Percentiles rank a stretch among this genome's conserved stretches.
phyloP scores from a whole-genome alignment of 2,113 vertebrate genomes.

The Phodopus roborovskii region DNA sequence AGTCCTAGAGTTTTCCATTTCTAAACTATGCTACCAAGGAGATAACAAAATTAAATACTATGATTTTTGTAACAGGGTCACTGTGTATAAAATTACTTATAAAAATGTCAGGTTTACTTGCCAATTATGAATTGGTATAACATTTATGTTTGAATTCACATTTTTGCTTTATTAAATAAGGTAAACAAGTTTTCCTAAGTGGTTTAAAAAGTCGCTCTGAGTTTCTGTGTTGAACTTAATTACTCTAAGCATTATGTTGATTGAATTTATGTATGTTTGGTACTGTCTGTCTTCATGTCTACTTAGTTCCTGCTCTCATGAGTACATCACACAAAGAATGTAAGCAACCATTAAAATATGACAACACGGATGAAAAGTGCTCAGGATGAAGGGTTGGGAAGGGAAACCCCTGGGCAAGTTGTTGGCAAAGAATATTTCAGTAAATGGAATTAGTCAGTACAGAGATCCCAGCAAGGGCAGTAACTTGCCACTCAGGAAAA shows the following conservation, averaged over 20 bases:
- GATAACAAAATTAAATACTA: constrained; percentile 36
- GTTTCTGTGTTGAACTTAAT: neutral
- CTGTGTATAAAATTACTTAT: constrained; percentile 8
- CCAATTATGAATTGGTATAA: constrained; percentile 25
- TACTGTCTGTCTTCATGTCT: neutral
- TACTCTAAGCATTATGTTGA: neutral
- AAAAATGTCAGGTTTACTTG: constrained; percentile 25
- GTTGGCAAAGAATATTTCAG: neutral
- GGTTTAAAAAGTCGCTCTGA: neutral
- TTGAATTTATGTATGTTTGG: neutral
- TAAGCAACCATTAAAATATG: constrained; percentile 13
- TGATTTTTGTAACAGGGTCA: constrained; percentile 26
- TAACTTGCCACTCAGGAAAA: constrained; percentile 4
- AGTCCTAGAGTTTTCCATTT: constrained; percentile 23
- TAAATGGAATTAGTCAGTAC: neutral
- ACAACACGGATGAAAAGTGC: neutral
- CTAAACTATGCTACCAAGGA: constrained; percentile 38
- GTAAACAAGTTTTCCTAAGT: neutral
- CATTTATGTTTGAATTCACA: neutral
- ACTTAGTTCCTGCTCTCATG: neutral
- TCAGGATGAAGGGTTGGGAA: neutral
- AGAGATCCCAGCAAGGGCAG: neutral
- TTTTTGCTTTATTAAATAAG: constrained; percentile 39
- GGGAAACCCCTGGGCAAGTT: neutral
- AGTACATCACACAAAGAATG: neutral